Percentiles rank a stretch among this genome's conserved stretches.
Evolutionary conservation across 2,888 invertebrate genomes (phyloP).

Genomic region (Mesoligia furuncula): DNA sequence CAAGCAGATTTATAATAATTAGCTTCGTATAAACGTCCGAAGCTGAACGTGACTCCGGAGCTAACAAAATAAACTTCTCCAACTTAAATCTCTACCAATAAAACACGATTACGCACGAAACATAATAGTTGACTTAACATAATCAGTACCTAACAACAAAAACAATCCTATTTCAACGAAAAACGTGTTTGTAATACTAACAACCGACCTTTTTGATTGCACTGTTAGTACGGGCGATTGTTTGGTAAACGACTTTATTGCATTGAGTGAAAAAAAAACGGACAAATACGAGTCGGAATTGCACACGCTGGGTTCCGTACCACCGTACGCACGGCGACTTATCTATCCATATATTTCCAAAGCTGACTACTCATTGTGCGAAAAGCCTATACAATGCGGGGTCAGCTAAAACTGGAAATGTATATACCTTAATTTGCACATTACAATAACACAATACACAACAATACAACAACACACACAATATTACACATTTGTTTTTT

Average conservation of each 20-base stretch:
- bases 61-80: constrained; percentile 20
- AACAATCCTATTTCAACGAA: constrained; percentile 50
- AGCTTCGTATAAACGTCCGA: constrained; percentile 1
- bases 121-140: constrained; percentile 36
- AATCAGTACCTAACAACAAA: constrained; percentile 46
- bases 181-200: constrained; percentile 58
- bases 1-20: neutral
- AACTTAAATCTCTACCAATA: constrained; percentile 22
- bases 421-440: no score
- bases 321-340: no score
- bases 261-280: constrained; percentile 64
- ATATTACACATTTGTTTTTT: no score
- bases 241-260: constrained; percentile 72
- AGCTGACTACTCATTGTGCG: no score
- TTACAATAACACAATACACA: no score
- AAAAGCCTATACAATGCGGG: no score
- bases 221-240: constrained; percentile 70
- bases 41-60: constrained; percentile 10
- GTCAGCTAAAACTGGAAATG: no score
- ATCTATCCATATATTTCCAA: no score
- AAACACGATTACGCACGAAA: constrained; percentile 37
- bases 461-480: no score
- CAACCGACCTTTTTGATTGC: constrained; percentile 68
- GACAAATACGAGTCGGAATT: neutral
- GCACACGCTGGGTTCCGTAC: neutral